These are phyloP conservation scores for Plusia festucae DNA, from an alignment of 2,888 invertebrate genomes.

Conservation along the genomic window DNA sequence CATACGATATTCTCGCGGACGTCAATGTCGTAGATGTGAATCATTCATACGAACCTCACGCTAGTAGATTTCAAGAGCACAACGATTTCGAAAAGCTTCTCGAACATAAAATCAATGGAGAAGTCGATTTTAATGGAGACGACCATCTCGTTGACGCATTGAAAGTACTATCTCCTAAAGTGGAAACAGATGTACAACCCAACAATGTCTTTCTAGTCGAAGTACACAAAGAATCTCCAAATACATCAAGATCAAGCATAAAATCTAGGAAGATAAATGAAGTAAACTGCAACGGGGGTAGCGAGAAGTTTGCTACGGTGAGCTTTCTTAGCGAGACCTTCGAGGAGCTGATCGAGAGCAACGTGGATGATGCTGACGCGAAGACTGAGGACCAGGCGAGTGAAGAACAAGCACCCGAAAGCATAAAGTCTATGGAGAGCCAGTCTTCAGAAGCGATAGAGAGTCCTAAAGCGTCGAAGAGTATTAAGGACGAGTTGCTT, in stretches of 20 bases:
- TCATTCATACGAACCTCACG: conserved; percentile 70
- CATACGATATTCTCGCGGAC: conserved; percentile 69
- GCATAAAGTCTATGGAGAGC: conserved; percentile 42
- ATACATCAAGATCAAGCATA: conserved; percentile 48
- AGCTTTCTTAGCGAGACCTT: conserved; percentile 81
- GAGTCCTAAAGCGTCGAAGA: conserved; percentile 51
- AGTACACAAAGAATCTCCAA: conserved; percentile 40
- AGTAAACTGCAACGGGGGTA: conserved; percentile 72
- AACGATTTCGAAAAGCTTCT: conserved; percentile 44
- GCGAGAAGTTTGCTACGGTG: conserved; percentile 80
- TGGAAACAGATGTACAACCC: conserved; percentile 36
- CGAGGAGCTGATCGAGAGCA: conserved; percentile 84
- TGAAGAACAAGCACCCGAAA: conserved; percentile 39
- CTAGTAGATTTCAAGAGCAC: conserved; percentile 37
- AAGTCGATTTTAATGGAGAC: conserved; percentile 43
- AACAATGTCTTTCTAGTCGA: conserved; percentile 33
- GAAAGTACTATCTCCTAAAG: conserved; percentile 41
- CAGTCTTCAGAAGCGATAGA: conserved; percentile 48
- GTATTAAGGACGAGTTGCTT: conserved; percentile 49
- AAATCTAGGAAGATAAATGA: conserved; percentile 34
- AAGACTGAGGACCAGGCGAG: conserved; percentile 58
- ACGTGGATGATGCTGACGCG: conserved; percentile 80
- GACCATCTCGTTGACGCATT: conserved; percentile 31
- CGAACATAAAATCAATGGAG: conserved; percentile 57
- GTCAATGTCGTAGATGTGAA: conserved; percentile 60